A percentile compares a stretch with the other conserved stretches of the same genome.
phyloP scores from a whole-genome alignment of 2,113 vertebrate species.

The Oriolus oriolus region DNA sequence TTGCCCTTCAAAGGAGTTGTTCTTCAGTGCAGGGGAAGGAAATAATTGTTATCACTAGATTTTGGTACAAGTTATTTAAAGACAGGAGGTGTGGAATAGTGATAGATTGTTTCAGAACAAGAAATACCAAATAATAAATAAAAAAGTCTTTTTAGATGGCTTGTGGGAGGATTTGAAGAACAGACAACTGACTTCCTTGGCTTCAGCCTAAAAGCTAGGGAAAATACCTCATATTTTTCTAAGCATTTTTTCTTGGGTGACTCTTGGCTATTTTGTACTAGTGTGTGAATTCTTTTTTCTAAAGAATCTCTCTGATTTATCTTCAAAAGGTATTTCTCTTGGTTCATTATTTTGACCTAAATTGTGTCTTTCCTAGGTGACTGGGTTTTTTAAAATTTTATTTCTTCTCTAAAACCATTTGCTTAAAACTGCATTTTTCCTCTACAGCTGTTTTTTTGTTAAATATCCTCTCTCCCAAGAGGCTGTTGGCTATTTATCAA shows the following conservation, averaged over 20 bases:
- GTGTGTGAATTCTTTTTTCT: not conserved
- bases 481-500: constrained; percentile 27
- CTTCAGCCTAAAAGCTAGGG: not conserved
- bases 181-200: not conserved
- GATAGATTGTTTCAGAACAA: not conserved
- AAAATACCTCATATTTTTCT: not conserved
- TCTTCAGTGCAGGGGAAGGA: not conserved
- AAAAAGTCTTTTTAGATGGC: not conserved
- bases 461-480: not conserved
- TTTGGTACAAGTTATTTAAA: not conserved
- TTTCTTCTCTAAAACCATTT: not conserved
- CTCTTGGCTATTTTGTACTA: constrained; percentile 1
- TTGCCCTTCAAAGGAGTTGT: not conserved
- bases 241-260: not conserved
- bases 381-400: not conserved
- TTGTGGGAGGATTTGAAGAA: not conserved
- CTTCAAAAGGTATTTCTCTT: not conserved
- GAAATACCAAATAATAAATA: not conserved
- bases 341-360: not conserved
- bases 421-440: not conserved
- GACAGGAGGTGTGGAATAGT: not conserved
- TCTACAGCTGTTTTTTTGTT: not conserved
- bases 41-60: not conserved
- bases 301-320: not conserved
- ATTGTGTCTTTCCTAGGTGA: not conserved